A percentile compares a stretch with the other conserved stretches of the same genome.
Conservation (phyloP, 30 jellyfish, hydroid and myxozoan species). For the Rhopilema esculentum region DNA sequence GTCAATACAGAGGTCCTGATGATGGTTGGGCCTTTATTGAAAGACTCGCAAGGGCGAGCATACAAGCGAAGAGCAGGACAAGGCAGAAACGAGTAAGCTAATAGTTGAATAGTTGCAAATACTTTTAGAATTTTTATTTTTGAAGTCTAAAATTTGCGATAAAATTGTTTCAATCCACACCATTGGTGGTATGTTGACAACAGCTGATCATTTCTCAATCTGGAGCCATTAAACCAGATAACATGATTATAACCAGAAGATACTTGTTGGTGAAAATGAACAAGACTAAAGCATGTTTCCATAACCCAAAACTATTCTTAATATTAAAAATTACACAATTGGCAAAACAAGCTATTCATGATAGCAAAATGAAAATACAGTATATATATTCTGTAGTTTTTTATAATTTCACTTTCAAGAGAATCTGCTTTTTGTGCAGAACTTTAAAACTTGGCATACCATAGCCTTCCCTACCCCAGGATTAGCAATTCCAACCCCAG, state of each 20-base stretch:
- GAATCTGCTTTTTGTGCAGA: not conserved
- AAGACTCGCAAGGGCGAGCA: no score
- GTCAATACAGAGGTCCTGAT: no score
- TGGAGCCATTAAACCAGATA: not conserved
- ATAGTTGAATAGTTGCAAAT: no score
- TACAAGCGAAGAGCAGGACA: no score
- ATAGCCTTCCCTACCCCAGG: not conserved
- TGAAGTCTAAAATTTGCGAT: not conserved
- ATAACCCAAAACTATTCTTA: not conserved
- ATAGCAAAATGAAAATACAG: not conserved
- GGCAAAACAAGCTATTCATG: not conserved
- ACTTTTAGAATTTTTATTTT: not conserved
- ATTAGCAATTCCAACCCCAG: not conserved
- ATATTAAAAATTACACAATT: not conserved
- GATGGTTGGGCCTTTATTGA: no score
- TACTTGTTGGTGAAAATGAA: not conserved
- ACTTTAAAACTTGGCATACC: not conserved
- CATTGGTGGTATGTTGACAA: not conserved
- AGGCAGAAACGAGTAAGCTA: no score
- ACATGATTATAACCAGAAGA: not conserved
- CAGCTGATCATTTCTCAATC: not conserved
- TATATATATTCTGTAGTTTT: not conserved
- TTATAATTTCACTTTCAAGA: not conserved
- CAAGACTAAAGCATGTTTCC: not conserved
- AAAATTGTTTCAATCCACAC: not conserved